phyloP scores from a whole-genome alignment of 1,140 invertebrate genomes.

The roundworm (Caenorhabditis elegans) region WBcel235 BX284604.4:8466001-8466500 shows the following conservation, averaged over 20 bases:
- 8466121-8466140: no score
- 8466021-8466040: background rate
- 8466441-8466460: background rate
- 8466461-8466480: background rate
- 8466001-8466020: conserved; percentile 51
- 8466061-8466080: no score
- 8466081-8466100: no score
- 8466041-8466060: background rate
- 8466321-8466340: conserved; percentile 30
- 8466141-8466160: no score
- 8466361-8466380: conserved; percentile 38
- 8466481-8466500: background rate
- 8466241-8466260: no score
- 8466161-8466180: no score
- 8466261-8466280: no score
- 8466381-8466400: conserved; percentile 35
- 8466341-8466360: background rate
- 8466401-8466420: background rate
- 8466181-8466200: no score
- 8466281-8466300: background rate
- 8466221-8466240: no score
- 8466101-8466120: no score
- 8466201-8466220: no score
- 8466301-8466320: background rate
- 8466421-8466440: conserved; percentile 11